Conservation (phyloP, 2,797 vertebrate species). For the Buphagus erythrorhynchus region DNA sequence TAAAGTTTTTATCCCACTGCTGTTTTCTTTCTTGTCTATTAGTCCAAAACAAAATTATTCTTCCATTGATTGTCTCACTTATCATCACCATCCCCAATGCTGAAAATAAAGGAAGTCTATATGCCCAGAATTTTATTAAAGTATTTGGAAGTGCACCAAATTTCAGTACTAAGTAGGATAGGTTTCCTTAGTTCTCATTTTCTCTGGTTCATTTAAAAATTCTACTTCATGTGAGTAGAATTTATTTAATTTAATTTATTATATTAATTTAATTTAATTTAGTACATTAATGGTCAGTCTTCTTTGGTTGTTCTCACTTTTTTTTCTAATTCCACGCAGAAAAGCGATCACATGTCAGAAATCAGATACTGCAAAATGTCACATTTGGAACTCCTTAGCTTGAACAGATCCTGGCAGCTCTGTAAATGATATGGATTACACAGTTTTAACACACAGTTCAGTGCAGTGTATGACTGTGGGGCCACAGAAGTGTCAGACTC, state of each 20-base stretch:
- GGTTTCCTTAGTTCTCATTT: background rate
- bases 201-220: background rate
- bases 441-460: background rate
- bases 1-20: background rate
- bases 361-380: background rate
- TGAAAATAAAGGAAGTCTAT: background rate
- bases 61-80: background rate
- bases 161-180: background rate
- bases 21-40: background rate
- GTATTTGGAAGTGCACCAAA: background rate
- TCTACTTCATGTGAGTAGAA: background rate
- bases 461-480: too few relatives aligned
- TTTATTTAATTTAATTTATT: background rate
- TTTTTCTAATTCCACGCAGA: background rate
- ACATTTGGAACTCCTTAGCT: background rate
- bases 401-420: background rate
- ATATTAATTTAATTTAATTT: background rate
- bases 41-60: background rate
- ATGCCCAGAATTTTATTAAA: background rate
- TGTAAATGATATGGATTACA: accelerated
- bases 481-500: background rate
- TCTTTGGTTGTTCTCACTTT: background rate
- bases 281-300: background rate
- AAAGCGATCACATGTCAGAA: background rate
- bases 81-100: background rate